phyloP scores from a whole-genome alignment of 2,113 vertebrate genomes.

The Macrotus californicus region DNA sequence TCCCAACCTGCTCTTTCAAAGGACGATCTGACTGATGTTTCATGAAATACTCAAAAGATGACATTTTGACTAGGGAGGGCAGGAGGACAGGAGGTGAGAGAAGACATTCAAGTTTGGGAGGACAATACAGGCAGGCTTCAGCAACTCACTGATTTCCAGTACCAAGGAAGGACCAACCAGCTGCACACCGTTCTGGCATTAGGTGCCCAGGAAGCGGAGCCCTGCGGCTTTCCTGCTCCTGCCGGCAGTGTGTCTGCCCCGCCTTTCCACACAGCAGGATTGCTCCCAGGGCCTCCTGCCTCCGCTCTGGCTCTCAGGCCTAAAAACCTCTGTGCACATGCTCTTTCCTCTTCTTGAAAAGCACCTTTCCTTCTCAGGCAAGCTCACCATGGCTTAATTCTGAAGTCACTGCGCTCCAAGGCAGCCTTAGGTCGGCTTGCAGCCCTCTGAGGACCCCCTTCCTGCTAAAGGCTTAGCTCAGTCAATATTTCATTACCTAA shows the following conservation, averaged over 20 bases:
- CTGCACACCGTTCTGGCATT: fast-evolving
- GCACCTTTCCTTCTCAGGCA: not conserved
- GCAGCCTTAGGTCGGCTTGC: not conserved
- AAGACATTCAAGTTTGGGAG: not conserved
- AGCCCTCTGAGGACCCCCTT: not conserved
- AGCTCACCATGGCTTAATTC: not conserved
- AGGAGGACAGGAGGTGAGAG: not conserved
- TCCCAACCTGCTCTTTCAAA: not conserved
- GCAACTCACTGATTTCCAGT: not conserved
- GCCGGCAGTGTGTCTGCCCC: fast-evolving
- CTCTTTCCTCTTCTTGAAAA: not conserved
- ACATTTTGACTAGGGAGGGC: not conserved
- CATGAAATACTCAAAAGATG: not conserved
- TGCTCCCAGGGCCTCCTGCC: not conserved
- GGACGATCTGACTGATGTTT: not conserved
- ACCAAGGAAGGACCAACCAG: not conserved
- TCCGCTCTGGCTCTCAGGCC: not conserved
- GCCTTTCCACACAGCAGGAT: fast-evolving
- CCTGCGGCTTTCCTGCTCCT: not conserved
- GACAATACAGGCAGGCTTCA: not conserved
- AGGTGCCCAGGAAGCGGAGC: fast-evolving
- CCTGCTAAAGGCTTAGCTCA: not conserved
- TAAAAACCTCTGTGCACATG: fast-evolving
- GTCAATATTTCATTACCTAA: not conserved
- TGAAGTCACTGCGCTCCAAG: not conserved